Evolutionary conservation across 2,797 vertebrate genomes (phyloP).

Genomic region (Adrianichthys oophorus): DNA sequence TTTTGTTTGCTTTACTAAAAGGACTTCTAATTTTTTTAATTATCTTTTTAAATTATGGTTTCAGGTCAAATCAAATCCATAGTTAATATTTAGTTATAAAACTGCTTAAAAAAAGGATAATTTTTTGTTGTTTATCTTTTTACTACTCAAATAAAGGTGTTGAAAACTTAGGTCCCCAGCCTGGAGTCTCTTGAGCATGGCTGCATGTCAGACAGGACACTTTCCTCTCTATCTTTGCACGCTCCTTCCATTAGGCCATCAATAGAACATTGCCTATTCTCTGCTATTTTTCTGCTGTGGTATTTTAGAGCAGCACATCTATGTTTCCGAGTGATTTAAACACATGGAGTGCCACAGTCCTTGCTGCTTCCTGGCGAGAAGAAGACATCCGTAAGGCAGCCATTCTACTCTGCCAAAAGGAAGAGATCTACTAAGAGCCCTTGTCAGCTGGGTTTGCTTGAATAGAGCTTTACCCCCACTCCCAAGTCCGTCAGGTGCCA

Average conservation of each 20-base stretch:
- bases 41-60: too few species aligned
- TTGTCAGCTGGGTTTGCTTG: constrained; percentile 72
- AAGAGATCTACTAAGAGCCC: constrained; percentile 62
- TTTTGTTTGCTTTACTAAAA: too few species aligned
- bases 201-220: constrained; percentile 35
- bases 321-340: constrained; percentile 74
- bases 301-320: constrained; percentile 58
- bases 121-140: too few species aligned
- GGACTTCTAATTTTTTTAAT: too few species aligned
- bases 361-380: constrained; percentile 73
- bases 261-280: constrained; percentile 53
- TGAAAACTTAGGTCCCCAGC: constrained; percentile 8
- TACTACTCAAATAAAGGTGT: background rate
- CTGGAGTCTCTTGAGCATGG: constrained; percentile 37
- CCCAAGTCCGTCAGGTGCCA: constrained; percentile 48
- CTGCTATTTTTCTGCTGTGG: constrained; percentile 36
- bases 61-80: too few species aligned
- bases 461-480: constrained; percentile 64
- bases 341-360: constrained; percentile 58
- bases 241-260: constrained; percentile 62
- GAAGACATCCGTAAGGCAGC: constrained; percentile 72
- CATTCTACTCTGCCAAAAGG: constrained; percentile 67
- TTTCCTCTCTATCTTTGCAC: constrained; percentile 45
- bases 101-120: too few species aligned
- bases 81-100: too few species aligned